These are phyloP conservation scores for Oncorhynchus nerka DNA, from an alignment of 2,113 vertebrate genomes.

Conservation along the genomic window DNA sequence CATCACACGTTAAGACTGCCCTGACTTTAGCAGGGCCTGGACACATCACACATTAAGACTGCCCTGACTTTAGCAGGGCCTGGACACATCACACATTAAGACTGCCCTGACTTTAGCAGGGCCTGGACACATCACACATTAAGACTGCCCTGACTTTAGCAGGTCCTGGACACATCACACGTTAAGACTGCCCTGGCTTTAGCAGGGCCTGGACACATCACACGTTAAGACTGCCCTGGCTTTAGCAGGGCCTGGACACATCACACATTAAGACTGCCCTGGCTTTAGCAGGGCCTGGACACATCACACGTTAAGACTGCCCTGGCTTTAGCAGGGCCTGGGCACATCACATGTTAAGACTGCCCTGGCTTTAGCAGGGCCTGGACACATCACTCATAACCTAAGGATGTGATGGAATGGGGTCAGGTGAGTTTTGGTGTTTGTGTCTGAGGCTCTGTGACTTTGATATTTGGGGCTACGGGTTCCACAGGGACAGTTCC, in stretches of 20 bases:
- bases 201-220: no score
- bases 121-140: neutral
- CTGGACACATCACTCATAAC: neutral
- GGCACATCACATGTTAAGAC: no score
- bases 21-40: neutral
- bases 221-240: no score
- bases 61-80: no score
- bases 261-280: no score
- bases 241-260: no score
- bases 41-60: no score
- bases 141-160: neutral
- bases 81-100: no score
- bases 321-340: no score
- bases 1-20: no score
- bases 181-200: no score
- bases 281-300: neutral
- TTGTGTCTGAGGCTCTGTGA: conserved; percentile 39
- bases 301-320: neutral
- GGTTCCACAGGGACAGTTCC: neutral
- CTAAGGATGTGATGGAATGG: conserved; percentile 52
- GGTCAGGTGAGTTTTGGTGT: conserved; percentile 50
- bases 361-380: neutral
- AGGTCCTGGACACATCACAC: neutral
- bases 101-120: neutral
- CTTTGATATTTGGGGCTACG: conserved; percentile 42